Percentiles rank a stretch among this genome's conserved stretches.
Conservation (phyloP, 2,888 invertebrate genomes). For the Rhagophthalmus giganteus region DNA sequence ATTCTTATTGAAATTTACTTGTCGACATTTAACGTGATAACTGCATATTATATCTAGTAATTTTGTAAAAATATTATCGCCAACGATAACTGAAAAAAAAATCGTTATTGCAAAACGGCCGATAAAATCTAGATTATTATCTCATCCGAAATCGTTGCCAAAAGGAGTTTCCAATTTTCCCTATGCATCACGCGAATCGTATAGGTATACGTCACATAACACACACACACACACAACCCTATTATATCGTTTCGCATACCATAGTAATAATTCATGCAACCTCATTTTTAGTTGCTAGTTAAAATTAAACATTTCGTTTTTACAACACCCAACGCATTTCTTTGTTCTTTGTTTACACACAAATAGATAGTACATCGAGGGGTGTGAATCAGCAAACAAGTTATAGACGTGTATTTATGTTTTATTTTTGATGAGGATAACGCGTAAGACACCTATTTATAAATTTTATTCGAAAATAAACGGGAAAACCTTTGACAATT, state of each 20-base stretch:
- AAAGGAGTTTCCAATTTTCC: conserved; percentile 7
- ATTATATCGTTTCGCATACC: conserved; percentile 3
- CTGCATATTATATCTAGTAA: too few relatives aligned
- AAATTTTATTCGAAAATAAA: not conserved
- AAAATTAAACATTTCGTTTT: not conserved
- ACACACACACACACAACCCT: conserved; percentile 6
- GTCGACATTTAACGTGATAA: too few relatives aligned
- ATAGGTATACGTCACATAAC: conserved; percentile 2
- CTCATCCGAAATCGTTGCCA: conserved; percentile 3
- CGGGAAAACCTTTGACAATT: conserved; percentile 2
- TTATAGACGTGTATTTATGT: not conserved
- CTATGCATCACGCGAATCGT: conserved; percentile 5
- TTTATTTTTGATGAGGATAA: not conserved
- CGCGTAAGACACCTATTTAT: conserved; percentile 1
- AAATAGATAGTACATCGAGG: not conserved
- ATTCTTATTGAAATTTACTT: too few relatives aligned
- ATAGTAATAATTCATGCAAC: conserved; percentile 14
- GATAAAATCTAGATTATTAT: conserved; percentile 10
- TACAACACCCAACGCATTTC: not conserved
- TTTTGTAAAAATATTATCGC: too few relatives aligned
- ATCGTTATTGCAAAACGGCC: not conserved
- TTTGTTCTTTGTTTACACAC: not conserved
- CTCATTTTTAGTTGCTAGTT: conserved; percentile 4
- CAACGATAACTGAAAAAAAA: too few relatives aligned
- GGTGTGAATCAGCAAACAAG: not conserved